Evolutionary conservation across 2,113 vertebrate genomes (phyloP).

Genomic region (Lepus americanus): DNA sequence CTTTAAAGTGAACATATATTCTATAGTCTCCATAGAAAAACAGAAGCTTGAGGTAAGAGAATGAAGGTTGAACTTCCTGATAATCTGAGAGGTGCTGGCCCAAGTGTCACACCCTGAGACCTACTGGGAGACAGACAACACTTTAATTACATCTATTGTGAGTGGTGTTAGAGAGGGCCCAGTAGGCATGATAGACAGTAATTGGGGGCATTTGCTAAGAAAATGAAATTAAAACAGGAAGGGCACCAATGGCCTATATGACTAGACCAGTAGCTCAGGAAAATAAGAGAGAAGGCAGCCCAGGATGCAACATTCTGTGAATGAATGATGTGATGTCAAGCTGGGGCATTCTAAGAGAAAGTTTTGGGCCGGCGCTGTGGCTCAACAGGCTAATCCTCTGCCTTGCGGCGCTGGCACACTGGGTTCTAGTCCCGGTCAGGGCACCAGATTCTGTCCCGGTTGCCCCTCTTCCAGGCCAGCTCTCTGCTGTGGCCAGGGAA

Average conservation of each 20-base stretch:
- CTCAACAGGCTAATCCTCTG: no score
- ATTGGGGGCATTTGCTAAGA: neutral
- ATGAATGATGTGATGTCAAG: neutral
- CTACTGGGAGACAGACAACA: neutral
- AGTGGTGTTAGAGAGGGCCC: neutral
- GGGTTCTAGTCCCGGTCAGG: no score
- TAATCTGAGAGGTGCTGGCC: neutral
- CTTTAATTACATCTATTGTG: neutral
- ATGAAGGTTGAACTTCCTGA: neutral
- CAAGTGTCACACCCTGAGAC: neutral
- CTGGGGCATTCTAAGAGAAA: neutral
- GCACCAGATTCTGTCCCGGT: no score
- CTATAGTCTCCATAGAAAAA: neutral
- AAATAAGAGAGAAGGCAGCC: neutral
- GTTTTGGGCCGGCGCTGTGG: neutral
- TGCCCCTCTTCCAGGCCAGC: no score
- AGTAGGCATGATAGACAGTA: neutral
- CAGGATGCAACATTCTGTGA: neutral
- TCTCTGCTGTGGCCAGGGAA: no score
- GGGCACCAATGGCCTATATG: neutral
- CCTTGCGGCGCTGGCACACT: no score
- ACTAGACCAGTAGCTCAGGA: neutral
- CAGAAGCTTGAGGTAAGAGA: neutral
- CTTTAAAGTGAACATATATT: neutral
- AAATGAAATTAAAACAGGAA: constrained; percentile 24